Evolutionary conservation across 2,888 invertebrate genomes (phyloP).

Genomic region (Sabatieria punctata): DNA sequence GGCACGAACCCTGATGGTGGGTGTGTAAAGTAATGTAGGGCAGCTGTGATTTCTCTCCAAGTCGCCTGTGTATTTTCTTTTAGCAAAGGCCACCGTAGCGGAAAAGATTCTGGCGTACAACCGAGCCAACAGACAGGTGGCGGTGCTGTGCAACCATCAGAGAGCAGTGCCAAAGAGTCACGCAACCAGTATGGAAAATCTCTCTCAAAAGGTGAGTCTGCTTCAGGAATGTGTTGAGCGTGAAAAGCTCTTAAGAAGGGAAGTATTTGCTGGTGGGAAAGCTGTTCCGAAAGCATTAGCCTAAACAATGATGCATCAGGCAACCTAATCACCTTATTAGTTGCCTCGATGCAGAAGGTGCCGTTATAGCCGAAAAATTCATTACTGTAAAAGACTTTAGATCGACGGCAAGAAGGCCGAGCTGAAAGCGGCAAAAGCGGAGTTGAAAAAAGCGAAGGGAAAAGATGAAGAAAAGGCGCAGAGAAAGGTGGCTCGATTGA

Average conservation of each 20-base stretch:
- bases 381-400: no score
- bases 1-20: no score
- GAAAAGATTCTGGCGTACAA: constrained; percentile 71
- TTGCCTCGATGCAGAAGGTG: no score
- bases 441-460: constrained; percentile 58
- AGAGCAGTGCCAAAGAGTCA: constrained; percentile 93
- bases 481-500: constrained; percentile 62
- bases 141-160: constrained; percentile 99
- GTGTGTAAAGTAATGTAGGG: constrained; percentile 45
- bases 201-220: constrained; percentile 73
- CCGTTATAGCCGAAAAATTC: no score
- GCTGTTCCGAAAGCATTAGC: no score
- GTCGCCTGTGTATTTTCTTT: no score
- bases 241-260: no score
- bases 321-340: no score
- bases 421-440: constrained; percentile 66
- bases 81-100: constrained; percentile 36
- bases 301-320: no score
- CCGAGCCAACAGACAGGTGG: constrained; percentile 91
- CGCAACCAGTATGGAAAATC: constrained; percentile 90
- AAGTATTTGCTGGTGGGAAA: no score
- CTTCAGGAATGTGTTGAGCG: no score
- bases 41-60: neutral
- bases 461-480: constrained; percentile 45
- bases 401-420: constrained; percentile 72